Evolutionary conservation across 2,888 invertebrate genomes (phyloP), one percentile per base, ranked within the genome.

Genomic region (Arge pagana): DNA sequence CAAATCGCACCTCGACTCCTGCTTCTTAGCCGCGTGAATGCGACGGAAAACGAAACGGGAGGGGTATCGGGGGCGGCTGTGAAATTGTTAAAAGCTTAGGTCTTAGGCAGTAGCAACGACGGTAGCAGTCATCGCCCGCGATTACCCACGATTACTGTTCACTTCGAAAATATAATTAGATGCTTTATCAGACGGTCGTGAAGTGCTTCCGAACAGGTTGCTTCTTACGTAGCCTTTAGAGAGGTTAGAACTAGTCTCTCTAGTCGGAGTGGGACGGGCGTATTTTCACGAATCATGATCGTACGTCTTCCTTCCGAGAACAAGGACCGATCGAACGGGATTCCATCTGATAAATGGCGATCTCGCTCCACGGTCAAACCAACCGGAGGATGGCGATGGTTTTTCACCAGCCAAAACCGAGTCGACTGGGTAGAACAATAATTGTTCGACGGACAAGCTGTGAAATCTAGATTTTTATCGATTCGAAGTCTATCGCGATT

Each of bases 111-210:
- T 55, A 57, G 63, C 63, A 63, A 64, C 61, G 60, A 64, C 65
- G 64, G 63, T 63, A 64, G 66, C 62, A 48, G 52, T 42, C 42
- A 19, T 42, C 11, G 42, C 21, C 54, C 35, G 50, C 60, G 61
- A 66, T 67, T 68, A 65, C 61, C 60, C 63, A 65, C 61, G 63
- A 66, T 66, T 63, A 57, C 56, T 52, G 60, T 59, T 61, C 58
- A 56, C 56, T 63, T 61, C 52, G 57, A 60, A 56, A 60, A 49
- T 52, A 55, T 61, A 66, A 67, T 64, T 60, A 61, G 55, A 61
- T 40, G 54, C 48, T 54, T 51, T 45, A 45, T 45, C 35, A 45
- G 45, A 23, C 45, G n/a, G n/a, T 13, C 33, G 23, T n/a, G 45
- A 35, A 21, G 31, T 19, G 45, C 45, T 35, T 33, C 45, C 45